Evolutionary conservation across 2,797 vertebrate species (phyloP), one percentile per base, ranked within the genome.

Genomic region (Sylvilagus floridanus): DNA sequence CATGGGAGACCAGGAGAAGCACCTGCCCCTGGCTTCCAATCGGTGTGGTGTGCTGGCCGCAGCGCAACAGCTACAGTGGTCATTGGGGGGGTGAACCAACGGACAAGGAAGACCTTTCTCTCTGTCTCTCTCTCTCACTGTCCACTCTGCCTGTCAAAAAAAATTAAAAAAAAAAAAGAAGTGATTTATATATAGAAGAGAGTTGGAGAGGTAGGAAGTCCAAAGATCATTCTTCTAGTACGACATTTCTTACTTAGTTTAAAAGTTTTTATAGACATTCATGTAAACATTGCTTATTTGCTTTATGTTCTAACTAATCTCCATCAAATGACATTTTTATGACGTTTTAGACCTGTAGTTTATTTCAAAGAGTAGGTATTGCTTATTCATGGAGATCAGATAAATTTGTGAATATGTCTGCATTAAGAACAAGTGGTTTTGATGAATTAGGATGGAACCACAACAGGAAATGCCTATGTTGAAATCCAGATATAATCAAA

Each of bases 281-380:
- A 50, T 14, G 8, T 69, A 84, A 66, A 66, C 69, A 66, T 63
- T 54, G 14, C 22, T 87, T 84, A 87, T 91, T 90, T 76, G 75
- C 14, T 11, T 95, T 76, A 26, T 60, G n/a, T 11, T 84, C 35
- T 84, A 83, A 42, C 28, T 77, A 83, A 78, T 9, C 14, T 47
- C n/a, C 30, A n/a, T 0, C 26, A 12, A 78, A 52, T 52, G 24
- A 10, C 32, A 90, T 92, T 90, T 93, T 88, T 76, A 65, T 19
- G 22, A 81, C 37, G 69, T 83, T 82, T 76, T 81, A 87, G 88
- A 82, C 54, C 35, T 85, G n/a, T 50, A 93, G 35, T 91, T 91
- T 88, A 91, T 28, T 77, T 14, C 12, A 52, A 84, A 71, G 35
- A 72, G 50, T 54, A 54, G 69, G 60, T 81, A 17, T 16, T 65